A percentile compares a stretch with the other conserved stretches of the same genome.
Conservation (phyloP, 2,888 invertebrate species). For the Stegophylla sp. region DNA sequence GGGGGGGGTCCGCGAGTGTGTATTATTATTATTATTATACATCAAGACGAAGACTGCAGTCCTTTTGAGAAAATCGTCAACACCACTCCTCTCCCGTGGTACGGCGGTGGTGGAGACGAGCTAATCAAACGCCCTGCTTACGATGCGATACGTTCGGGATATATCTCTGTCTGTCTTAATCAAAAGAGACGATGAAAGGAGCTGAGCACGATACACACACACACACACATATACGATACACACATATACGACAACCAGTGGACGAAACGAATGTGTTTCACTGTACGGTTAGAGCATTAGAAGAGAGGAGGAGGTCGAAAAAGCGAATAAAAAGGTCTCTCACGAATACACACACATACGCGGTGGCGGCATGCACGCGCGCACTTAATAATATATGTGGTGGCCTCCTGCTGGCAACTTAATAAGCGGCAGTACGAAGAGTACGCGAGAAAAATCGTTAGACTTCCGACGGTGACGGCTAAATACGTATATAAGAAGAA, state of each 20-base stretch:
- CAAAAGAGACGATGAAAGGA: slow-evolving; percentile 20
- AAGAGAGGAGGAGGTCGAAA: not conserved
- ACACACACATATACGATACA: not conserved
- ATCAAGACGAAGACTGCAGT: not conserved
- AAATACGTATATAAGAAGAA: not conserved
- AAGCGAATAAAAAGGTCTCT: not conserved
- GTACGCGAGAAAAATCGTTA: not conserved
- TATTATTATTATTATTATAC: not conserved
- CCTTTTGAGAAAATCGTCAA: not conserved
- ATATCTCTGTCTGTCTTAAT: not conserved
- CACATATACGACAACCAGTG: not conserved
- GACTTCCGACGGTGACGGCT: not conserved
- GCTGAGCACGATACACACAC: not conserved
- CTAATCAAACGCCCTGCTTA: slow-evolving; percentile 5
- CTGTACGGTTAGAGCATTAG: not conserved
- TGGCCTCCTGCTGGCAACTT: not conserved
- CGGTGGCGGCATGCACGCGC: not conserved
- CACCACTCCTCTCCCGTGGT: not conserved
- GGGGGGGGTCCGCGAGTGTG: not conserved
- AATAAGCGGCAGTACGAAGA: not conserved
- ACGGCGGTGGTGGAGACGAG: not conserved
- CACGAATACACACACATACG: not conserved
- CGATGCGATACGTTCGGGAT: no score
- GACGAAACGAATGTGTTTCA: not conserved
- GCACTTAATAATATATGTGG: no score